Conservation (phyloP, 2,113 vertebrate species). For the Aplodontia rufa region DNA sequence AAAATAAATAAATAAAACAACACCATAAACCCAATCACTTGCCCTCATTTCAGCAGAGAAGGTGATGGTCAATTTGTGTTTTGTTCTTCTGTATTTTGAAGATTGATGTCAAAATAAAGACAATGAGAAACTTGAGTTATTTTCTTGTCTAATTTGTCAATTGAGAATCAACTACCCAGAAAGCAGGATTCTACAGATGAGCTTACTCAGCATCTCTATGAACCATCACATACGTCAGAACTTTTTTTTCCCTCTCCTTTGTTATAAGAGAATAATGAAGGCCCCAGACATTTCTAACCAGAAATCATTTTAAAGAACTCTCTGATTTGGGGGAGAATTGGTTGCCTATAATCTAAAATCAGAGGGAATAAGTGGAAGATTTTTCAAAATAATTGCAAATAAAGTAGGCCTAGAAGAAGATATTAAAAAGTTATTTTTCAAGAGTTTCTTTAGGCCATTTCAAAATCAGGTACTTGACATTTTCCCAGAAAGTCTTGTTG, state of each 20-base stretch:
- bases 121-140: not conserved
- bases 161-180: constrained; percentile 23
- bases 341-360: constrained; percentile 8
- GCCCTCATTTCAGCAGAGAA: constrained; percentile 8
- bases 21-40: not conserved
- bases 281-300: constrained; percentile 25
- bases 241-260: constrained; percentile 7
- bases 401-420: not conserved
- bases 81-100: constrained; percentile 18
- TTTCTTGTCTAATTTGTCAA: constrained; percentile 31
- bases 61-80: not conserved
- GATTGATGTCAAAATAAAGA: constrained; percentile 46
- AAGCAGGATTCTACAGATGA: not conserved
- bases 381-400: constrained; percentile 50
- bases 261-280: constrained; percentile 45
- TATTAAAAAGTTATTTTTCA: constrained; percentile 49
- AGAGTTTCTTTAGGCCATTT: not conserved
- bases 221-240: not conserved
- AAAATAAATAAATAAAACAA: not conserved
- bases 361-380: not conserved
- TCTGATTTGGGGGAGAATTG: constrained; percentile 34
- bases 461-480: constrained; percentile 67
- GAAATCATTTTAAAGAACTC: constrained; percentile 49
- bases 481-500: constrained; percentile 65
- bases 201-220: constrained; percentile 1